Evolutionary conservation across 2,888 invertebrate genomes (phyloP), one percentile per base, ranked within the genome.

Genomic region (Syrista parreyssii): DNA sequence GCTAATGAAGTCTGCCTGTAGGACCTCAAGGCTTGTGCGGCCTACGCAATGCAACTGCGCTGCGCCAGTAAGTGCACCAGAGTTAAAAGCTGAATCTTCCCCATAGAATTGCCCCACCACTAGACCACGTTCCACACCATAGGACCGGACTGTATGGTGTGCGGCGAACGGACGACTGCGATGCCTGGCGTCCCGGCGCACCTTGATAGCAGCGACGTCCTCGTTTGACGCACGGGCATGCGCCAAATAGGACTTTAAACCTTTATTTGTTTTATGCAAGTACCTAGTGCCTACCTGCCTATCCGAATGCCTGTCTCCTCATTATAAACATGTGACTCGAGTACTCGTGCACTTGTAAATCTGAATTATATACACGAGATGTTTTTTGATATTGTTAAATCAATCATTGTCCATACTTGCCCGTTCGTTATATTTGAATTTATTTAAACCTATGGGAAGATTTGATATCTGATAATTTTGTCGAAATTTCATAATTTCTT

Each of bases 11-110:
- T 33, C 36, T 33, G 75, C 30, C 23, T 79, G 81, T 75, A 82
- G 81, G 79, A 80, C 81, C 81, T 81, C 82, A 81, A 82, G 82
- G 81, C 82, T 82, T 82, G 82, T 81, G 80, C 79, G 82, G 80
- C 71, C 83, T 80, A 82, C 83, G 79, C 79, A 81, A 83, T 81
- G 79, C 82, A 82, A 85, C 84, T 85, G 85, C 82, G 82, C 79
- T 80, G 81, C 81, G 81, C 80, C 84, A 80, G 82, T 81, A 79
- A 78, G 81, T 79, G 82, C 81, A 82, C 80, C 80, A 81, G 80
- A 81, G 82, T 83, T 84, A 82, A 82, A 81, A 83, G 79, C 82
- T 83, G 79, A 82, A 82, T 82, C 84, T 82, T 83, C 81, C 80
- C 81, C 82, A 83, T 83, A 78, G 82, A 82, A 80, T 79, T 79